Evolutionary conservation across 1,140 invertebrate genomes (phyloP), one percentile per base, ranked within the genome.

Genomic region (Neotoxoptera formosana): DNA sequence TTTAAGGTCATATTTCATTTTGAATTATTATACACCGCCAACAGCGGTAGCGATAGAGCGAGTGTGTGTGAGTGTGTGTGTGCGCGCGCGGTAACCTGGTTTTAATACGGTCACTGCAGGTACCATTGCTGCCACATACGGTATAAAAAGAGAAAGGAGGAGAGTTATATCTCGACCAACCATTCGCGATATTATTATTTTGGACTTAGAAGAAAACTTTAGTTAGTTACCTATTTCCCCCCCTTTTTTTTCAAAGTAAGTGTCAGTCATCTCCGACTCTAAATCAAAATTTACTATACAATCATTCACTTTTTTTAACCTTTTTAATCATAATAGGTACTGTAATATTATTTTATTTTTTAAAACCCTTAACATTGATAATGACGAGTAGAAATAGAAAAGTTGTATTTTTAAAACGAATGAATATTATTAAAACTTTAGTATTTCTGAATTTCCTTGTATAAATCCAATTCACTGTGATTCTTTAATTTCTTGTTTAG

Each of bases 1-100:
- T 51, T 84, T 93, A 84, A 93, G 81, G 48, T 84, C 48, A 56
- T 93, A 93, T 93, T 86, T 93, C 91, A 86, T 93, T 86, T 86
- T 86, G 91, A 93, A 93, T 86, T 86, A 93, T 86, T 84, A 83
- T 92, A 60, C 17, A 23, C n/a, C 11, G 11, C 53, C 8, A 36
- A 4, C 88, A 41, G 34, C 25, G 48, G 53, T 90, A 53, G 9
- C 3, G 36, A 60, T 60, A 47, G 21, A 11, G 8, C 60, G 9
- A 30, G 11, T 14, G 17, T 48, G 25, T n/a, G 2, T 17, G 7
- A 11, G 8, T 56, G 11, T 34, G 30, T 0, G 8, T 53, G 20
- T 4, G 14, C 7, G n/a, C 60, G 25, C 7, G 60, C 30, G 48
- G 47, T 51, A 51, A 48, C 86, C 88, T 11, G 23, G 89, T 90